These are phyloP conservation scores for Iphiclides podalirius DNA, from an alignment of 2,888 invertebrate genomes.

Conservation along the genomic window DNA sequence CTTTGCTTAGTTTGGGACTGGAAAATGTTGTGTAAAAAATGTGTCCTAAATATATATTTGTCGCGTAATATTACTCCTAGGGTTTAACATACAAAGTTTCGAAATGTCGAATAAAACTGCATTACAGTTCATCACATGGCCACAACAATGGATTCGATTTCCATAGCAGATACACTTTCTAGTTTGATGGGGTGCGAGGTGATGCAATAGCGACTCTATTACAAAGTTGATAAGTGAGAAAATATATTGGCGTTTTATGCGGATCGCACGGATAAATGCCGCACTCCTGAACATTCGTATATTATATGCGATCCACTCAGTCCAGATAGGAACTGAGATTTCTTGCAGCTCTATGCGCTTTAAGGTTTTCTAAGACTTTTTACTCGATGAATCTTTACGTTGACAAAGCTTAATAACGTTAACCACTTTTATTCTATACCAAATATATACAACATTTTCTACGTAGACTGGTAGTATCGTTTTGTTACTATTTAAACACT, in stretches of 20 bases:
- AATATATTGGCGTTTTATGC: neutral
- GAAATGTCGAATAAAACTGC: neutral
- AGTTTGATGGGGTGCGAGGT: neutral
- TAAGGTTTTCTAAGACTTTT: neutral
- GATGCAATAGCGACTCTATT: constrained; percentile 4
- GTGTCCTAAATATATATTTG: too few relatives aligned
- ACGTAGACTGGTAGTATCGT: too few relatives aligned
- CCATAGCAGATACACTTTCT: constrained; percentile 5
- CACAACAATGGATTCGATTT: constrained; percentile 15
- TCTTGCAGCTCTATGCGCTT: neutral
- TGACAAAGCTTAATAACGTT: neutral
- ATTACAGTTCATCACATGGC: neutral
- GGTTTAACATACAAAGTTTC: neutral
- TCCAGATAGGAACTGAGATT: constrained; percentile 1
- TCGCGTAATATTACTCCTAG: too few relatives aligned
- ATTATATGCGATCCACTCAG: constrained; percentile 16
- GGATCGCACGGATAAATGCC: too few relatives aligned
- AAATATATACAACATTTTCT: too few relatives aligned
- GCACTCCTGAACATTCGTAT: constrained; percentile 5
- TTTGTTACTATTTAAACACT: too few relatives aligned
- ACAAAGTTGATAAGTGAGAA: neutral
- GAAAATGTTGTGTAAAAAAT: too few relatives aligned
- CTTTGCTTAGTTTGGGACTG: too few relatives aligned
- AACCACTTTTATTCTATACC: neutral
- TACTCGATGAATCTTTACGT: neutral